Base-by-base conservation (phyloP, 2,113 vertebrate genomes). In the Psittacula cyanocephala region DNA sequence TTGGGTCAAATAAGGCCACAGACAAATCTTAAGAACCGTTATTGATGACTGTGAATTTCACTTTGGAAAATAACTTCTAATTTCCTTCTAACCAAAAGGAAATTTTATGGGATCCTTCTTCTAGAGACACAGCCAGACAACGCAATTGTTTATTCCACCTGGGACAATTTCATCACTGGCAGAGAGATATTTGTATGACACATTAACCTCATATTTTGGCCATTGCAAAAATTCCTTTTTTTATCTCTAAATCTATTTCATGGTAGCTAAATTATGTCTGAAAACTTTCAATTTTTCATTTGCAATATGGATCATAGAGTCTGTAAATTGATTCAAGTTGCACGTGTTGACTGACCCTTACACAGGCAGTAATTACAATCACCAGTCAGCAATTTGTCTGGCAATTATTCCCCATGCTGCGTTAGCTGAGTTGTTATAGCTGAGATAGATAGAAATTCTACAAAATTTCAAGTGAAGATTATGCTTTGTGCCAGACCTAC, bases 321-420 rank as follows among this genome's bases (percentile, higher is more conserved):
- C 44, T 55, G 86, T 64, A 70, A 82, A 91, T 94, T 93, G 94
- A 84, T 62, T 91, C 50, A 76, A 79, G 72, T 85, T 96, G 81
- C 47, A 9, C 64, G 75, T 93, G 87, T 86, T 95, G 74, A 89
- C 93, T 89, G 75, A 96, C 53, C 85, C 62, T 84, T 88, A 33
- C 28, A 23, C 12, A 62, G n/a, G n/a, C 22, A 93, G 75, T 52
- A 90, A 92, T 95, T 93, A 72, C 28, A 77, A 90, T 89, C 22
- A n/a, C 19, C 10, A 23, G 52, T 29, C 25, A 39, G 17, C 86
- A 83, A 81, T 93, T 96, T 88, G 52, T 65, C 47, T 76, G 37
- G 27, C 79, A 71, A 46, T 76, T 82, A 29, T 46, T 60, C 71
- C 39, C 43, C 2, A 7, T 41, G 50, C 6, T 71, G 47, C 41